A percentile compares a stretch with the other conserved stretches of the same genome.
Conservation (phyloP, 2,888 invertebrate species). For the Callyntrura sp. region DNA sequence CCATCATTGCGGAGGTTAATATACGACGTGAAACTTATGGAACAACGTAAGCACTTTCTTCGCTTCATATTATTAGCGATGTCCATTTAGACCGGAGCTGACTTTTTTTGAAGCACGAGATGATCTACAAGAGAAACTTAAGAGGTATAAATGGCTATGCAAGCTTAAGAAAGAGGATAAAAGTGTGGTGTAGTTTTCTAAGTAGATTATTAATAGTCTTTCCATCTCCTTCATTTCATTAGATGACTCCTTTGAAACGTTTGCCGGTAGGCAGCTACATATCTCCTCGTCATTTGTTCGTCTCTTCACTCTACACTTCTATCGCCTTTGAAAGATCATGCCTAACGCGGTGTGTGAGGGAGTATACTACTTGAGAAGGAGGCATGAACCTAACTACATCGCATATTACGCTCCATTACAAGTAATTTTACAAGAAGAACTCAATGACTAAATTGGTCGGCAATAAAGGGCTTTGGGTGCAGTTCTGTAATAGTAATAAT, state of each 20-base stretch:
- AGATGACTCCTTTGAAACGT: conserved; percentile 18
- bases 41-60: neutral
- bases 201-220: conserved; percentile 51
- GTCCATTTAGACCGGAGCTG: neutral
- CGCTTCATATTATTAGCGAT: neutral
- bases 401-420: conserved; percentile 20
- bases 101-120: conserved; percentile 9
- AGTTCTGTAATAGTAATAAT: too few species aligned
- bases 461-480: conserved; percentile 26
- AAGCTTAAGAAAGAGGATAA: conserved; percentile 29
- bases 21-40: neutral
- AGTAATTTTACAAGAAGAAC: conserved; percentile 38
- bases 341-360: too few species aligned
- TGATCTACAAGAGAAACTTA: neutral
- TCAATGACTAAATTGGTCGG: conserved; percentile 54
- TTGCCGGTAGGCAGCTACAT: conserved; percentile 36
- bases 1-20: neutral
- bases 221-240: conserved; percentile 6
- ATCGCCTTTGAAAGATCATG: neutral
- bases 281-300: conserved; percentile 1
- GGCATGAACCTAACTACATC: too few species aligned
- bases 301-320: neutral
- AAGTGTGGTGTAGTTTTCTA: conserved; percentile 20
- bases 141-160: conserved; percentile 22
- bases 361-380: too few species aligned